phyloP scores from a whole-genome alignment of 2,113 vertebrate genomes.

The Heterochromis multidens region DNA sequence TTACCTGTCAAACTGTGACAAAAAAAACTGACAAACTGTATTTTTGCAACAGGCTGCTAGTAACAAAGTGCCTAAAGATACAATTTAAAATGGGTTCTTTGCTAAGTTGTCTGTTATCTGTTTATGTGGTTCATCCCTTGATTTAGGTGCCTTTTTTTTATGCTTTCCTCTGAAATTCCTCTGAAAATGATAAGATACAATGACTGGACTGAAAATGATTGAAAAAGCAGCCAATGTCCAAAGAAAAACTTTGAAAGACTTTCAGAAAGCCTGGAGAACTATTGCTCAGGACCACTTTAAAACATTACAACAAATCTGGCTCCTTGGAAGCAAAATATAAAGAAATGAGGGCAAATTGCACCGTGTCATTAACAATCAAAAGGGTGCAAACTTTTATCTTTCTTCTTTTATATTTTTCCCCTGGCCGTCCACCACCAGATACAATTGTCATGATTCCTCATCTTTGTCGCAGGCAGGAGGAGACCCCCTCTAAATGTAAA shows the following conservation, averaged over 20 bases:
- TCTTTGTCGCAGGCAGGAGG: slow-evolving; percentile 3
- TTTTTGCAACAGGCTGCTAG: neutral
- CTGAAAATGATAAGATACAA: neutral
- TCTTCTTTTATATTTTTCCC: neutral
- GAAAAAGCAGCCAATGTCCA: neutral
- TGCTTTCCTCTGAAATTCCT: neutral
- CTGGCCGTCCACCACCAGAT: neutral
- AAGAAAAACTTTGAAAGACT: neutral
- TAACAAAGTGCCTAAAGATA: neutral
- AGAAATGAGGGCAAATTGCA: neutral
- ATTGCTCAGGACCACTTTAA: neutral
- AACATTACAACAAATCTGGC: neutral
- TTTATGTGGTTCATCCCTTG: neutral
- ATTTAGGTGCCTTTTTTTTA: neutral
- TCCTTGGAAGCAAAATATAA: neutral
- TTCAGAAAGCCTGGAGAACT: neutral
- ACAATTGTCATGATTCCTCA: neutral
- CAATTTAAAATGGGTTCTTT: neutral
- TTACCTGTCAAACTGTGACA: too few relatives aligned
- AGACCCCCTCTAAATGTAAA: neutral
- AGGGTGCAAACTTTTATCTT: neutral
- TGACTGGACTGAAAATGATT: neutral
- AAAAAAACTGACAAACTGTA: too few relatives aligned
- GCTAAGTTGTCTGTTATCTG: too few relatives aligned
- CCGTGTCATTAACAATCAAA: neutral